Percentiles rank a stretch among this genome's conserved stretches.
phyloP scores from a whole-genome alignment of 2,888 invertebrate genomes.

The Epinotia brunnichana region DNA sequence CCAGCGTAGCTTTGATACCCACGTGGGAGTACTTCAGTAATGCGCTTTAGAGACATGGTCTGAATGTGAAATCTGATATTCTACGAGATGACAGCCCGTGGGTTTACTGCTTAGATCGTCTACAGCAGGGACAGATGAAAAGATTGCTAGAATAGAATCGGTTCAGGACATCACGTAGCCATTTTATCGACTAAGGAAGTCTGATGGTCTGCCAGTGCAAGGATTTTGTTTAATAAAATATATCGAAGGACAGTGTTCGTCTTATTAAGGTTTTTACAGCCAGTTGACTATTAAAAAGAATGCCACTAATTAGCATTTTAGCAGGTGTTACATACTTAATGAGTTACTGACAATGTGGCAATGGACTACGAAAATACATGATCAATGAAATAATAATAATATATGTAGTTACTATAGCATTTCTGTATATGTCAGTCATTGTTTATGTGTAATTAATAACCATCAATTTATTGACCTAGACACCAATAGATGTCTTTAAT shows the following conservation, averaged over 20 bases:
- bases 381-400: too few species aligned
- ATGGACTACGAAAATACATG: too few species aligned
- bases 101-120: constrained; percentile 66
- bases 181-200: constrained; percentile 71
- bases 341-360: too few species aligned
- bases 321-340: not conserved
- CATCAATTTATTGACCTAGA: too few species aligned
- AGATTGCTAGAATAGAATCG: constrained; percentile 69
- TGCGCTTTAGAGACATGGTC: constrained; percentile 70
- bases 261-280: not conserved
- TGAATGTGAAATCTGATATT: constrained; percentile 74
- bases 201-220: constrained; percentile 56
- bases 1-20: constrained; percentile 58
- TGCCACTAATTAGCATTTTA: constrained; percentile 10
- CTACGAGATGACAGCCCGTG: constrained; percentile 71
- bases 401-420: too few species aligned
- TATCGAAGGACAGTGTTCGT: constrained; percentile 36
- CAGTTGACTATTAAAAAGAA: constrained; percentile 43
- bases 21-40: constrained; percentile 68
- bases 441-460: too few species aligned
- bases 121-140: constrained; percentile 62
- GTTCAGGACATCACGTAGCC: constrained; percentile 75
- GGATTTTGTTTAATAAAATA: constrained; percentile 44
- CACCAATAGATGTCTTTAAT: too few species aligned
- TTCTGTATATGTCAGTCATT: too few species aligned